These are phyloP conservation scores for Sigmodon hispidus DNA, from an alignment of 2,113 vertebrate species.

Conservation along the genomic window DNA sequence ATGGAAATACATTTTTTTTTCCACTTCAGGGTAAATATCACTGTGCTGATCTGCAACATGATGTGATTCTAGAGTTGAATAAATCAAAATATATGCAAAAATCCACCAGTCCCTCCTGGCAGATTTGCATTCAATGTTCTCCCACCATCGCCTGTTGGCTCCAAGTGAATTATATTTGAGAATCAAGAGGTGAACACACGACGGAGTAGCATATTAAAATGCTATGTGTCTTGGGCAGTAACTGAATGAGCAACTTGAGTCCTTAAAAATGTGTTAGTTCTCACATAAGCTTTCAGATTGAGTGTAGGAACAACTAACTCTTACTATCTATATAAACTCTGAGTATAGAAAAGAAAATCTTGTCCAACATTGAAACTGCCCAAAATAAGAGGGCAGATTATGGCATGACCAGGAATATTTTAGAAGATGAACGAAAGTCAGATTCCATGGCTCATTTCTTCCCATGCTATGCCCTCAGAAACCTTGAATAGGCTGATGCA, in stretches of 20 bases:
- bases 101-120: not conserved
- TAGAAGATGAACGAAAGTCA: not conserved
- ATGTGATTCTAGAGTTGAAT: constrained; percentile 58
- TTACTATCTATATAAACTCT: not conserved
- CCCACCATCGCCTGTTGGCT: constrained; percentile 18
- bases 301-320: not conserved
- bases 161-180: constrained; percentile 55
- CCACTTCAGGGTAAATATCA: constrained; percentile 40
- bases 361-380: not conserved
- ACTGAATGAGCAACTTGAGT: constrained; percentile 42
- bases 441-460: not conserved
- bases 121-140: constrained; percentile 22
- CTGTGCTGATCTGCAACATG: constrained; percentile 26
- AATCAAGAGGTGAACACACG: constrained; percentile 54
- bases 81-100: constrained; percentile 53
- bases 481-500: not conserved
- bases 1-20: constrained; percentile 50
- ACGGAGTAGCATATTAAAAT: constrained; percentile 63
- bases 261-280: not conserved
- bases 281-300: not conserved
- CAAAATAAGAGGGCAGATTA: not conserved
- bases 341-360: not conserved
- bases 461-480: not conserved
- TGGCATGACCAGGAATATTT: not conserved
- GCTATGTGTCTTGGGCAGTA: constrained; percentile 54